A percentile compares a stretch with the other conserved stretches of the same genome.
These are phyloP conservation scores for Bembecia ichneumoniformis DNA, from an alignment of 2,888 invertebrate genomes.

Conservation along the genomic window DNA sequence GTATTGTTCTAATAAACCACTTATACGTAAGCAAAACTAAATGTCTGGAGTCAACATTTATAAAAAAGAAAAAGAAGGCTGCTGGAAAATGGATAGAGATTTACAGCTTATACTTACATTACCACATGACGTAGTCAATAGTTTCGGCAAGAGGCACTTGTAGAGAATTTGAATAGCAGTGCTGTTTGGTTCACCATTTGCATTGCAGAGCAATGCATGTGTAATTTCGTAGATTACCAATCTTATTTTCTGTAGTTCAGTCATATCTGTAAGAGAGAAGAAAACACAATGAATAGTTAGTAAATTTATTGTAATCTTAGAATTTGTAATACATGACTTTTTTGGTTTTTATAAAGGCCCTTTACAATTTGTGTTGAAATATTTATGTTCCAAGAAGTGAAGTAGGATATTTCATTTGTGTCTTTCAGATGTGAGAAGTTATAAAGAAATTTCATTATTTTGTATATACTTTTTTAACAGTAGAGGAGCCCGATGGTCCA, in stretches of 20 bases:
- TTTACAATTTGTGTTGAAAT: background rate
- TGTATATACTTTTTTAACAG: too few species aligned
- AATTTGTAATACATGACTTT: background rate
- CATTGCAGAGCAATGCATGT: slow-evolving; percentile 35
- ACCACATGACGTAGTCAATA: slow-evolving; percentile 39
- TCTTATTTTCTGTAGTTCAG: slow-evolving; percentile 38
- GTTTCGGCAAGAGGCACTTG: slow-evolving; percentile 53
- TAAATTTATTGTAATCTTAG: too few species aligned
- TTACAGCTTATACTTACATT: slow-evolving; percentile 37
- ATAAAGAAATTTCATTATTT: too few species aligned
- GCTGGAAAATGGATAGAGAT: too few species aligned
- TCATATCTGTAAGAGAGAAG: slow-evolving; percentile 46
- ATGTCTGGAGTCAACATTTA: too few species aligned
- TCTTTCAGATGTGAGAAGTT: too few species aligned
- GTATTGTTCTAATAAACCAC: too few species aligned
- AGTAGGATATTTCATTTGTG: too few species aligned
- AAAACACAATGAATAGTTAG: background rate
- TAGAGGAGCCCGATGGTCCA: too few species aligned
- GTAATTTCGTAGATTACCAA: slow-evolving; percentile 49
- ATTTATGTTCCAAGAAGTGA: background rate
- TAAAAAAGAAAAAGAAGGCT: too few species aligned
- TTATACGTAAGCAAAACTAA: too few species aligned
- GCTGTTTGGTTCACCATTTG: slow-evolving; percentile 28
- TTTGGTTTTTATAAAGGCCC: too few species aligned
- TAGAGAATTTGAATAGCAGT: slow-evolving; percentile 41